Conservation (phyloP, 2,888 invertebrate species). For the Furcula furcula region DNA sequence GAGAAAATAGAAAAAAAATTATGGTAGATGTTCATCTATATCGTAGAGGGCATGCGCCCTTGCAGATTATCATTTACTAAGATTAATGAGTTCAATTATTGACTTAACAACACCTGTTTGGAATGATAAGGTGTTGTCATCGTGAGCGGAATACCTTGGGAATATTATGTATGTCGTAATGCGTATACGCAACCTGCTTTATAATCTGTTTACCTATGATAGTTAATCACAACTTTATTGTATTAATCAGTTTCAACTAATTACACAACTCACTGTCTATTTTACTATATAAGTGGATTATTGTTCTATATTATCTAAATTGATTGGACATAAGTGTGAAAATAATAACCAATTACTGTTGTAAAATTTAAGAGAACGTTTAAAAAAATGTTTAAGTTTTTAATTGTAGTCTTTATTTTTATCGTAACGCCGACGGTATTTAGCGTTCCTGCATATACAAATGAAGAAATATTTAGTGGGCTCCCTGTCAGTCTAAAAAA, state of each 20-base stretch:
- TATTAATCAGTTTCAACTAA: background rate
- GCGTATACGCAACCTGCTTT: slow-evolving; percentile 7
- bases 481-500: background rate
- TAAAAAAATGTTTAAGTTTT: slow-evolving; percentile 20
- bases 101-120: slow-evolving; percentile 26
- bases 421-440: background rate
- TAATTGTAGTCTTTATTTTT: slow-evolving; percentile 14
- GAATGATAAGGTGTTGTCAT: slow-evolving; percentile 26
- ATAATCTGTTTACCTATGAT: slow-evolving; percentile 1
- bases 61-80: slow-evolving; percentile 19
- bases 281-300: background rate
- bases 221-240: background rate
- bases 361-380: background rate
- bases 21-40: too few species aligned
- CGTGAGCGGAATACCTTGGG: slow-evolving; percentile 19
- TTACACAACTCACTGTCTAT: background rate
- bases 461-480: background rate
- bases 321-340: too few species aligned
- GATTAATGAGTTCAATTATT: slow-evolving; percentile 33
- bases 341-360: background rate
- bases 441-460: background rate
- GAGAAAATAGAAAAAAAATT: too few species aligned
- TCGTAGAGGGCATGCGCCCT: too few species aligned
- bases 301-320: too few species aligned
- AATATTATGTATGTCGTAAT: slow-evolving; percentile 10